These are phyloP conservation scores for Tonatia bakeri DNA, from an alignment of 2,113 vertebrate genomes.

Conservation along the genomic window DNA sequence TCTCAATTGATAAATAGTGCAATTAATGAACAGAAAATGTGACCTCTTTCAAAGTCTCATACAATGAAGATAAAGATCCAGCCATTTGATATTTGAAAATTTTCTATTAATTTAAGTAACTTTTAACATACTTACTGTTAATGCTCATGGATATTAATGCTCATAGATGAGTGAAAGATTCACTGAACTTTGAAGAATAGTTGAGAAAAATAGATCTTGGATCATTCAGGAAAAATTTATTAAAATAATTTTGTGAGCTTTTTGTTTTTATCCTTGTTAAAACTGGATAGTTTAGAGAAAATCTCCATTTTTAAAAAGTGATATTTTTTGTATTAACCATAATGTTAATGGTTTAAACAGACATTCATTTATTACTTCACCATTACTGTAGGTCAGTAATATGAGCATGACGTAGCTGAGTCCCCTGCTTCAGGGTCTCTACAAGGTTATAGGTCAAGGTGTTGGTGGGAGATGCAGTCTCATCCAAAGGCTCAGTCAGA, in stretches of 20 bases:
- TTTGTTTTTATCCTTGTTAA: neutral
- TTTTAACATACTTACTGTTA: neutral
- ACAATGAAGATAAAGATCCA: neutral
- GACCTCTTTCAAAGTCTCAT: neutral
- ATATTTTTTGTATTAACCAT: neutral
- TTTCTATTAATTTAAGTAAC: neutral
- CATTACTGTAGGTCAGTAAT: neutral
- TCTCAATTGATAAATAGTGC: neutral
- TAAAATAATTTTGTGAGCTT: neutral
- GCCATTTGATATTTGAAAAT: neutral
- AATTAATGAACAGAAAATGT: neutral
- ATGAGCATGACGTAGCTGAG: neutral
- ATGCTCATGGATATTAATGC: neutral
- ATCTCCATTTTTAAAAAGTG: neutral
- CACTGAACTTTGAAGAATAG: neutral
- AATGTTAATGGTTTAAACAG: neutral
- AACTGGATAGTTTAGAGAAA: neutral
- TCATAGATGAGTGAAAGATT: neutral
- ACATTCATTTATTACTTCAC: neutral
- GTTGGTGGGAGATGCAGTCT: neutral
- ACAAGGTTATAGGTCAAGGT: neutral
- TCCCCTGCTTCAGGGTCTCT: neutral
- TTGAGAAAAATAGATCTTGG: neutral
- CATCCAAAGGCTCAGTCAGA: neutral
- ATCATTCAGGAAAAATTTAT: neutral